phyloP scores from a whole-genome alignment of 1,140 invertebrate genomes.

The Pentalonia nigronervosa region DNA sequence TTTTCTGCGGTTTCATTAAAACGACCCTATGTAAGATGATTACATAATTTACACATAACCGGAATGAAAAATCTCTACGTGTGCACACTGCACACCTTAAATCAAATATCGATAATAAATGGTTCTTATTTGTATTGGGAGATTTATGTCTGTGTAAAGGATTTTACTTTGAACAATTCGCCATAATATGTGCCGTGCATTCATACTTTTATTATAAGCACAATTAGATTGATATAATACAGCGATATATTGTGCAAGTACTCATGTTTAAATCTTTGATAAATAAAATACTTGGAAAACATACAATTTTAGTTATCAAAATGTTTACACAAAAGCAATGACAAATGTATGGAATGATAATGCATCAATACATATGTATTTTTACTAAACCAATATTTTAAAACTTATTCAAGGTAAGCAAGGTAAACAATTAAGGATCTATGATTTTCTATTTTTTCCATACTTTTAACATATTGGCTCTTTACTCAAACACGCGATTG shows the following conservation, averaged over 20 bases:
- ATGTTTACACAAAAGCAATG: not conserved
- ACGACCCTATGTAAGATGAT: not conserved
- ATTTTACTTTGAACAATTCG: not conserved
- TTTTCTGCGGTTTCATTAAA: not conserved
- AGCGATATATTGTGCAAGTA: not conserved
- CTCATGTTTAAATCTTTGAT: not conserved
- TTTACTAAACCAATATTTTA: not conserved
- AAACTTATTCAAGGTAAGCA: not conserved
- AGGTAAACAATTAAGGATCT: not conserved
- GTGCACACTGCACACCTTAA: not conserved
- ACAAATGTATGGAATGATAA: not conserved
- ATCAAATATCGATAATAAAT: not conserved
- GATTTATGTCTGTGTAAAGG: not conserved
- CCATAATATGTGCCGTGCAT: not conserved
- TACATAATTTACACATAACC: not conserved
- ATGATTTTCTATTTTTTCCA: not conserved
- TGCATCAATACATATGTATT: not conserved
- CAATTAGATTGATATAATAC: not conserved
- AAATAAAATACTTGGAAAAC: not conserved
- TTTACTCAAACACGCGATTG: not conserved
- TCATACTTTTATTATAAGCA: not conserved
- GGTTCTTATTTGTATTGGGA: not conserved
- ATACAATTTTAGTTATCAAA: not conserved
- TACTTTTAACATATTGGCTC: not conserved
- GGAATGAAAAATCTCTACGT: not conserved